phyloP scores from a whole-genome alignment of 2,113 vertebrate genomes.

The Otocyon megalotis region DNA sequence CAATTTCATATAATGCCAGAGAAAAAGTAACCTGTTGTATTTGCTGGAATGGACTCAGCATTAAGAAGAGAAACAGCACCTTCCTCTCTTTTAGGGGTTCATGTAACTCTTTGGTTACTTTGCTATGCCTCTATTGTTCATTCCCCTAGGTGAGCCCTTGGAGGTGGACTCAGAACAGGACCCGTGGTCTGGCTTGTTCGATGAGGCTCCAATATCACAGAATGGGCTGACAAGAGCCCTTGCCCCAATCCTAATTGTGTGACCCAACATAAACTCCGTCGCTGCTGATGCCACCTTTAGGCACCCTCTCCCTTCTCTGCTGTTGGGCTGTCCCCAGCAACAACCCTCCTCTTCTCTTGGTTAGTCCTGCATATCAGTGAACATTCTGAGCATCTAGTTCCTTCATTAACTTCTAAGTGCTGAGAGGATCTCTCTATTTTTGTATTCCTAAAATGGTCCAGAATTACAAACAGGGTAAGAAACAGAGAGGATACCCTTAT shows the following conservation, averaged over 20 bases:
- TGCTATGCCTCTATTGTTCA: not conserved
- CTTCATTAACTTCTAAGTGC: not conserved
- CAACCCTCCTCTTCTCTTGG: too few species aligned
- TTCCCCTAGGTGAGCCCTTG: not conserved
- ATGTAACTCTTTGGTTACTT: rapidly evolving
- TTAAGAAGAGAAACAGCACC: rapidly evolving
- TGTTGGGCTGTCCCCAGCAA: not conserved
- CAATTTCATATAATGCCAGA: not conserved
- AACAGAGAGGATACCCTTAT: not conserved
- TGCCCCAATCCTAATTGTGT: not conserved
- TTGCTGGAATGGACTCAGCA: not conserved
- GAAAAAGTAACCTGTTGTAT: not conserved
- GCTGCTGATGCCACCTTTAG: not conserved
- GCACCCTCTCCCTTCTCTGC: not conserved
- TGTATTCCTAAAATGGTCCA: not conserved
- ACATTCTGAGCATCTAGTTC: not conserved
- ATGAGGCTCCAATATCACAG: not conserved
- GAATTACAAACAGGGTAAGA: not conserved
- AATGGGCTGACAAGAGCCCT: not conserved
- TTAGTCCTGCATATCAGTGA: not conserved
- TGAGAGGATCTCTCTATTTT: not conserved
- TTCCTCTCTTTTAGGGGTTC: not conserved
- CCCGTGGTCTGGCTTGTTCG: rapidly evolving
- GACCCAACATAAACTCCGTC: rapidly evolving
- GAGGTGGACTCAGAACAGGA: not conserved